Evolutionary conservation across 1,140 invertebrate genomes (phyloP), one percentile per base, ranked within the genome.

Genomic region (Carcinoscorpius rotundicauda): DNA sequence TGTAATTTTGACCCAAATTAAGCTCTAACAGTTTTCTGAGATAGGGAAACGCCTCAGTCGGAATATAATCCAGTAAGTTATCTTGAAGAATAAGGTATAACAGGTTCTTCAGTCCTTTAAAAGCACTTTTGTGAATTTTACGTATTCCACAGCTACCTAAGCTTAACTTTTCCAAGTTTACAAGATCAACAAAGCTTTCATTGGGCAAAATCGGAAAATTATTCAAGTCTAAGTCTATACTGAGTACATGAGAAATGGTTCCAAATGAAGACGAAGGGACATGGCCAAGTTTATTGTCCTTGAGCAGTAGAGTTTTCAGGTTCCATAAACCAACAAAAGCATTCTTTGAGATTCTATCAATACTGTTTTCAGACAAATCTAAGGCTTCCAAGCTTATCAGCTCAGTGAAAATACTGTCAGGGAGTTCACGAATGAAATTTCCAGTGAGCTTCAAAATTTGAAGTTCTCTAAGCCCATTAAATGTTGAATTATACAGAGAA

Each of bases 311-410:
- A 0, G 88, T 86, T 61, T 88, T 78, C 51, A 95, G 80, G 3
- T 85, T 83, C 2, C 80, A 77, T 11, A 95, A 75, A 3, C 88
- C 89, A 59, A 84, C 82, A 72, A 95, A 91, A 3, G 91, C 87
- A 64, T 82, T 82, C 0, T 84, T 81, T 71, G 91, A 87, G 9
- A 95, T 85, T 71, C 82, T 82, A 9, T 85, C 84, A 72, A 95
- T 89, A 67, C 87, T 83, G 75, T 96, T 96, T 73, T 89, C 83
- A 2, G 89, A 89, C 8, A 96, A 79, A 77, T 95, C 91, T 8
- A 96, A 78, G 73, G 91, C 87, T 72, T 91, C 87, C 56, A 96
- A 78, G 70, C 85, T 85, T 0, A 82, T 81, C 66, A 93, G 77
- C 5, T 84, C 83, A 1, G 82, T 79, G 74, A 96, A 96, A 4